Conservation (phyloP, 2,888 invertebrate species). For the Amphimallon solstitiale region DNA sequence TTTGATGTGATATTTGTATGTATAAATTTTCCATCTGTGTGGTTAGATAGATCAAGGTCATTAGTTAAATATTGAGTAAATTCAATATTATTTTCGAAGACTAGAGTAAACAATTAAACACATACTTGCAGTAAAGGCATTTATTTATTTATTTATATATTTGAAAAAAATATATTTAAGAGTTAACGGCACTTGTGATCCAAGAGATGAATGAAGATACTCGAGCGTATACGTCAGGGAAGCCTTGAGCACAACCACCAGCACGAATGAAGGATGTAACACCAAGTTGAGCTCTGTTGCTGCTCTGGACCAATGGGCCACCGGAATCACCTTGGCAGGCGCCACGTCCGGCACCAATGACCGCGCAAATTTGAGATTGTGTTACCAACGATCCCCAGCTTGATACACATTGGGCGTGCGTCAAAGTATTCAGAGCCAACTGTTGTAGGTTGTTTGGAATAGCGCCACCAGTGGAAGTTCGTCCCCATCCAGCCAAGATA, state of each 20-base stretch:
- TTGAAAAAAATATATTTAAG: not conserved
- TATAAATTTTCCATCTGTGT: too few relatives aligned
- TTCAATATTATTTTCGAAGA: too few relatives aligned
- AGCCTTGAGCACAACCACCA: slow-evolving; percentile 67
- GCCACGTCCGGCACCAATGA: slow-evolving; percentile 69
- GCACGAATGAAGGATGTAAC: slow-evolving; percentile 25
- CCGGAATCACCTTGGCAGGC: slow-evolving; percentile 68
- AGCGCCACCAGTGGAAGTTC: slow-evolving; percentile 66
- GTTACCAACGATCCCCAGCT: slow-evolving; percentile 53
- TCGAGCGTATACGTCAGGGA: slow-evolving; percentile 67
- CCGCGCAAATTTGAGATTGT: slow-evolving; percentile 68
- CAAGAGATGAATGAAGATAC: slow-evolving; percentile 29
- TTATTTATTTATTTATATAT: too few relatives aligned
- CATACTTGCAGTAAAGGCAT: too few relatives aligned
- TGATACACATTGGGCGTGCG: slow-evolving; percentile 64
- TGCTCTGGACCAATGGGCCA: slow-evolving; percentile 63
- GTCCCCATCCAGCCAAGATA: slow-evolving; percentile 43
- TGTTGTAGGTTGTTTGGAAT: slow-evolving; percentile 67
- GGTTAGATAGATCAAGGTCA: too few relatives aligned
- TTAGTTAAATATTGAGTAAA: too few relatives aligned
- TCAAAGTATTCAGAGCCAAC: slow-evolving; percentile 65
- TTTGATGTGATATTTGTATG: too few relatives aligned
- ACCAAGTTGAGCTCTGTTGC: slow-evolving; percentile 45
- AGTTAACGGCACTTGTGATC: slow-evolving; percentile 20
- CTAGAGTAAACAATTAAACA: too few relatives aligned